phyloP scores from a whole-genome alignment of 2,888 invertebrate genomes.

The Diogma glabrata region DNA sequence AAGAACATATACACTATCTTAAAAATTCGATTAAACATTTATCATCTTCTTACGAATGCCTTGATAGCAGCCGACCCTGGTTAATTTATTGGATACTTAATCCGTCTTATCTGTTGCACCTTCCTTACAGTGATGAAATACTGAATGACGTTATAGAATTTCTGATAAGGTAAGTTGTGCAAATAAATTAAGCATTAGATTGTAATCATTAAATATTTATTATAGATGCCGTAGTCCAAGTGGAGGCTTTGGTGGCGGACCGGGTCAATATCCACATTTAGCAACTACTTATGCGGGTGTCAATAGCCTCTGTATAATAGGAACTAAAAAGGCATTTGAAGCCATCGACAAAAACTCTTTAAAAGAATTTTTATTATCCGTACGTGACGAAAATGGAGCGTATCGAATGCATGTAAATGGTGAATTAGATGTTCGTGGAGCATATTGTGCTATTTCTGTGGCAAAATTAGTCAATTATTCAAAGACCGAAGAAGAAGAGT shows the following conservation, averaged over 20 bases:
- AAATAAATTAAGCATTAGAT: constrained; percentile 5
- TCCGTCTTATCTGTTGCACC: constrained; percentile 66
- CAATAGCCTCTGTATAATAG: constrained; percentile 82
- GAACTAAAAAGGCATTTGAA: constrained; percentile 72
- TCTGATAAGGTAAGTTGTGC: constrained; percentile 39
- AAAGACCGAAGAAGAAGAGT: constrained; percentile 58
- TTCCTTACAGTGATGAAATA: constrained; percentile 44
- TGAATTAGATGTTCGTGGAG: constrained; percentile 88
- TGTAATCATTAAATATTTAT: constrained; percentile 12
- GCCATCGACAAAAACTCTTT: constrained; percentile 70
- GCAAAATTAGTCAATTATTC: constrained; percentile 60
- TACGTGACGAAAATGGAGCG: constrained; percentile 76
- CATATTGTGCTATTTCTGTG: constrained; percentile 90
- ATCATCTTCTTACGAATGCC: constrained; percentile 60
- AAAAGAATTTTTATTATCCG: constrained; percentile 62
- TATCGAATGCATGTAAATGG: constrained; percentile 87
- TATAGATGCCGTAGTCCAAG: constrained; percentile 31
- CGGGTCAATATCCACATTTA: constrained; percentile 82
- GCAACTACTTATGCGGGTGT: constrained; percentile 97
- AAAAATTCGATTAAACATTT: constrained; percentile 54
- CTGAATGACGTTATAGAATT: constrained; percentile 46
- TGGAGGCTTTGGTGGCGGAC: constrained; percentile 93
- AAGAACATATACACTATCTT: constrained; percentile 53
- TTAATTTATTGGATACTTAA: constrained; percentile 95
- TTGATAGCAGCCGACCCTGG: constrained; percentile 96